Evolutionary conservation across 1,140 invertebrate genomes (phyloP), one percentile per base, ranked within the genome.

Genomic region (Listronotus bonariensis): DNA sequence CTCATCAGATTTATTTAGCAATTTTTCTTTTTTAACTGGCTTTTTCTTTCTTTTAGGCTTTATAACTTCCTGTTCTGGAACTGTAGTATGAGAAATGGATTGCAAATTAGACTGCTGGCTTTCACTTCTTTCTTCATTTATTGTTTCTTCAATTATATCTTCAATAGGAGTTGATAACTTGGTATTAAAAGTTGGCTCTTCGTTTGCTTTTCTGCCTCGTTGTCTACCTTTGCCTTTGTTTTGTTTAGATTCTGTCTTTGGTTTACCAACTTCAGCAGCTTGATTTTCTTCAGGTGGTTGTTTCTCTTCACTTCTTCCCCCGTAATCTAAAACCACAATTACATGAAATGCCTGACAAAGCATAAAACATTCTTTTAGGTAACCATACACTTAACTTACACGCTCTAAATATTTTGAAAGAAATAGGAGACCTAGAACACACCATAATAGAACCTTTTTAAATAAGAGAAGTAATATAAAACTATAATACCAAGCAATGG

Each of bases 141-240:
- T 31, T 9, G 67, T 73, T 57, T 73, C 69, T 54, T 73, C 65
- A 55, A 73, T 69, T 38, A 73, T 55, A 34, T 68, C 65, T 46
- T 73, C 71, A 43, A 73, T 71, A n/a, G 71, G 69, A 11, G 65
- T 63, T 31, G 52, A 49, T 38, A 73, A 53, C 51, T 51, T 71
- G 54, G 71, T 73, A 51, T 49, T 68, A 55, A 73, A 73, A 17
- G 64, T 59, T 10, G 71, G 71, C 10, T 71, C 69, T 49, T 67
- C 60, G 38, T 53, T 43, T 31, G 49, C 17, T 32, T 65, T 70
- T 52, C 57, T 67, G 5, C 9, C 36, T 17, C 40, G 32, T 20
- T 65, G 61, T 8, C 40, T 51, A 17, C 17, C 31, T 48, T 61
- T 65, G 7, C 15, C 20, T 45, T 58, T 45, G n/a, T 17, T 7